Conservation (phyloP, 2,113 vertebrate species). For the Daphoenositta chrysoptera region DNA sequence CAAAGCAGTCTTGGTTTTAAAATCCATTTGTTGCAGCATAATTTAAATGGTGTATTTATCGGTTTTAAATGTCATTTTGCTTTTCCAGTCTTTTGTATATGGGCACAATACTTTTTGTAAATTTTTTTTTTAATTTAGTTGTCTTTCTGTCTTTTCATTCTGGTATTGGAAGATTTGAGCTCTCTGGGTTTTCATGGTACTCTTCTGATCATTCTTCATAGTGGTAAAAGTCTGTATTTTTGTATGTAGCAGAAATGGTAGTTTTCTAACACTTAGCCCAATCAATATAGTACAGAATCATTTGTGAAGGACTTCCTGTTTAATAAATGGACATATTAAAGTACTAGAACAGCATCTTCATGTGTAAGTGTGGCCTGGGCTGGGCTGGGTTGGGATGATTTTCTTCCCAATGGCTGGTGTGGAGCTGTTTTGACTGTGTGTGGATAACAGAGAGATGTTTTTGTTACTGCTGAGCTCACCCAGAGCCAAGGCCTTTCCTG, state of each 20-base stretch:
- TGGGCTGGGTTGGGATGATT: neutral
- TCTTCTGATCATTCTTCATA: constrained; percentile 72
- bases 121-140: constrained; percentile 23
- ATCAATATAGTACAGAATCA: constrained; percentile 70
- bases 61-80: constrained; percentile 40
- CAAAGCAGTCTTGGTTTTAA: constrained; percentile 17
- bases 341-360: neutral
- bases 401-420: neutral
- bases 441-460: neutral
- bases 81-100: constrained; percentile 59
- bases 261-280: constrained; percentile 75
- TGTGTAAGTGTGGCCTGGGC: neutral
- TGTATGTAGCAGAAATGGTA: constrained; percentile 77
- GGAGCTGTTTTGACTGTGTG: neutral
- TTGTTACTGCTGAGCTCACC: neutral
- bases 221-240: constrained; percentile 79
- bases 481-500: neutral
- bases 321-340: constrained; percentile 74
- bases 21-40: constrained; percentile 14
- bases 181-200: constrained; percentile 65
- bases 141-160: constrained; percentile 17
- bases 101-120: constrained; percentile 24
- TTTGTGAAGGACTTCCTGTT: constrained; percentile 77
- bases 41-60: constrained; percentile 57
- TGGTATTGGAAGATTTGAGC: constrained; percentile 52